Percentiles rank a stretch among this genome's conserved stretches.
These are phyloP conservation scores for Lagopus muta DNA, from an alignment of 2,113 vertebrate species.

Conservation along the genomic window DNA sequence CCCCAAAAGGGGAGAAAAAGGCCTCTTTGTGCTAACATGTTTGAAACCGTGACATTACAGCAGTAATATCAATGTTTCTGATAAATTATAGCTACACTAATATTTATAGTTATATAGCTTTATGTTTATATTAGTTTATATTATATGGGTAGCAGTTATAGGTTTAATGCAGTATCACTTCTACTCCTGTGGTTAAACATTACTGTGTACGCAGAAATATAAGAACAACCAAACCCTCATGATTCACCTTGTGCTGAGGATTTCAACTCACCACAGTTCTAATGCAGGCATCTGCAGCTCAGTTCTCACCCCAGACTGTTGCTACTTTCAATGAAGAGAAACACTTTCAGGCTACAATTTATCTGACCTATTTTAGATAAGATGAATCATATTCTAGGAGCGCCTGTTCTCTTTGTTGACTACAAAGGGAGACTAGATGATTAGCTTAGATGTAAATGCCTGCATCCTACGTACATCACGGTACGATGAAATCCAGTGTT, in stretches of 20 bases:
- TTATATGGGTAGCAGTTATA: background rate
- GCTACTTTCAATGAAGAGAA: background rate
- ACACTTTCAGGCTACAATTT: constrained; percentile 23
- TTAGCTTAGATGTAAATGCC: constrained; percentile 15
- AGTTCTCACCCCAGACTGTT: background rate
- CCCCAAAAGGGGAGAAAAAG: too few relatives aligned
- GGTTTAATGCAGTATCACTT: background rate
- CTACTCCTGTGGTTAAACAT: background rate
- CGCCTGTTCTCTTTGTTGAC: background rate
- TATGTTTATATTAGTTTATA: background rate
- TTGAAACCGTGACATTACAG: background rate
- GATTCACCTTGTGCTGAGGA: background rate
- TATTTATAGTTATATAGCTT: too few relatives aligned
- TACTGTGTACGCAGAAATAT: background rate
- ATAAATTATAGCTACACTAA: too few relatives aligned
- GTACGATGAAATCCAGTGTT: background rate
- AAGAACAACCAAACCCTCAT: background rate
- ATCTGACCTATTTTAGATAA: constrained; percentile 61
- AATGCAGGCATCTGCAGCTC: background rate
- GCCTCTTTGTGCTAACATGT: too few relatives aligned
- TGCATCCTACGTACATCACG: background rate
- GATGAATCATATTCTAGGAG: constrained; percentile 51
- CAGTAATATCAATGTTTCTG: background rate
- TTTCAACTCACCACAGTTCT: background rate
- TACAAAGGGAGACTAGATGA: constrained; percentile 5